These are phyloP conservation scores for Yasuhikotakia modesta DNA, from an alignment of 2,797 vertebrate genomes.

Conservation along the genomic window DNA sequence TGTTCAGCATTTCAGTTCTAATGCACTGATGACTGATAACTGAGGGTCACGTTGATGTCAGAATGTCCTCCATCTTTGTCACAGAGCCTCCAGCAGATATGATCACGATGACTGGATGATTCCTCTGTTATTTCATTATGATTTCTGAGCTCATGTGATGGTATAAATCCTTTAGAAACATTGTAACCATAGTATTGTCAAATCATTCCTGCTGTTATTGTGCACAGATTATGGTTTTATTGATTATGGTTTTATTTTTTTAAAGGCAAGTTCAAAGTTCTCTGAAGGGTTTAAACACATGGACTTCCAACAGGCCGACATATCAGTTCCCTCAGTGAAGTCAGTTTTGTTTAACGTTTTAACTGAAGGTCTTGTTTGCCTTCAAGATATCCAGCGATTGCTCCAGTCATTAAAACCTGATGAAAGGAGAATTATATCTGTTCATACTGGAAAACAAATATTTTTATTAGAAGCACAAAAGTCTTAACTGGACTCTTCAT, in stretches of 20 bases:
- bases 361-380: background rate
- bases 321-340: background rate
- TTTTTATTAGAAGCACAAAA: background rate
- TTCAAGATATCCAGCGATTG: background rate
- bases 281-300: background rate
- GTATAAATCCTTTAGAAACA: too few species aligned
- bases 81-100: background rate
- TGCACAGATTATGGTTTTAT: too few species aligned
- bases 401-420: background rate
- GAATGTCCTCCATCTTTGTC: slow-evolving; percentile 18
- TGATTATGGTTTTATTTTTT: too few species aligned
- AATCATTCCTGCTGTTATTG: too few species aligned
- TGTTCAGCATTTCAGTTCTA: slow-evolving; percentile 17
- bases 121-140: background rate
- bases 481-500: background rate
- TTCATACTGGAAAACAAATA: background rate
- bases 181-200: too few species aligned
- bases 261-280: background rate
- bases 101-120: background rate
- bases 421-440: background rate
- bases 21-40: slow-evolving; percentile 18
- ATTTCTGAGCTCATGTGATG: background rate
- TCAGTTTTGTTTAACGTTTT: background rate
- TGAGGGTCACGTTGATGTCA: slow-evolving; percentile 1
- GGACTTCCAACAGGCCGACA: background rate